Base-by-base conservation (phyloP, 2,113 vertebrate genomes). In the Calidris pygmaea region DNA sequence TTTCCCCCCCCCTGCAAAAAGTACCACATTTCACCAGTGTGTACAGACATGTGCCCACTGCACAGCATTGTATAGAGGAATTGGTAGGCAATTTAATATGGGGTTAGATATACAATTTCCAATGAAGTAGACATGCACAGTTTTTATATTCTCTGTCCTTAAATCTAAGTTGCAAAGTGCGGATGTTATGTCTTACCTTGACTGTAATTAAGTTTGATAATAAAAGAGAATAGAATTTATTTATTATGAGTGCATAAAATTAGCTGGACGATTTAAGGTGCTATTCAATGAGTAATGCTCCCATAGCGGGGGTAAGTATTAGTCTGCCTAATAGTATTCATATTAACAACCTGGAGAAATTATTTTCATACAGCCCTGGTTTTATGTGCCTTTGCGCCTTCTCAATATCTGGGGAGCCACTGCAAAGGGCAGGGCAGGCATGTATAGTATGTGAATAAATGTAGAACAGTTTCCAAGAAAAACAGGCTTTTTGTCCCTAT, bases 131-230 rank as follows among this genome's bases (percentile, higher is more conserved):
- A 83, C 78, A 87, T 59, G 70, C 50, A 79, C 65, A 45, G 60
- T 74, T 94, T 96, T 97, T 90, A 77, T 84, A 87, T 50, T 93
- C 75, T 20, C 58, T 88, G 45, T 71, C 74, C 83, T 89, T 94
- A 95, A 96, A 90, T 96, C 77, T 87, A 76, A 94, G 93, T 94
- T 94, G 85, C 92, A 89, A 95, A 95, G 85, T 84, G 58, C 0
- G 3, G 41, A 88, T 94, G 55, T 94, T 95, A 94, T 66, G 81
- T 85, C 81, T 91, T 95, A 93, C 74, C 55, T 78, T 75, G 78
- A 59, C 91, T 96, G 80, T 96, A 94, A 90, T 97, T 96, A 96
- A 94, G 80, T 87, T 93, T 89, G 91, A 93, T 97, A 97, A 94
- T 96, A 96, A 95, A 97, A 97, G 48, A 94, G 91, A 94, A 87